Base-by-base conservation (phyloP, 53 echinoderm and acorn worm genomes). In the Antedon mediterranea region DNA sequence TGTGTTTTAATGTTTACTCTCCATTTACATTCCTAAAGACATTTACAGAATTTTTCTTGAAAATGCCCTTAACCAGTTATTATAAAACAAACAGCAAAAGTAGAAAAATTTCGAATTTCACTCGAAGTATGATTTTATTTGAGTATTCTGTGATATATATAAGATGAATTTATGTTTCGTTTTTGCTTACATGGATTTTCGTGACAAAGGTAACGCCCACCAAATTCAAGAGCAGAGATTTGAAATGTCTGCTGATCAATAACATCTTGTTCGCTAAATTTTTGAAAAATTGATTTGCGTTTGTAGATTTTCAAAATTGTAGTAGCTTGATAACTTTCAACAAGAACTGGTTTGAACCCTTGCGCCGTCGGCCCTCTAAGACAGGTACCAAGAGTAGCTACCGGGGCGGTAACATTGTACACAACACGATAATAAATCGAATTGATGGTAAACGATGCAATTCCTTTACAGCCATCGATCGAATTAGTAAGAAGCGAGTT, bases 211-310 rank as follows among this genome's bases (percentile, higher is more conserved):
- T 89, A 87, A 0, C 73, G 77, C 26, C 87, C 83, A 5, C 93
- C 93, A 57, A 93, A 93, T 70, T 93, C 93, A 71, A 89, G 71
- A 26, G 87, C 93, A 8, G 85, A 82, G 0, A 80, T 71, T 14
- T 37, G 1, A 71, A 93, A 82, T 0, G 31, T 23, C 18, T 73
- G 43, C 18, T 77, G 74, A 5, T 89, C 89, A 27, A 93, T 15
- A 0, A 87, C 26, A 0, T 43, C 43, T n/a, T 81, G 81, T 30
- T 84, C 78, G 30, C 30, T 28, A 15, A 37, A 33, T 0, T 11
- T 11, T 37, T 11, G 4, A 11, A 37, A 37, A 11, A 37, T 11
- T 4, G 37, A 37, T 11, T 74, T 29, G 0, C 73, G 78, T 31
- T 81, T 32, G 33, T 87, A 80, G 26, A 93, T 78, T 14, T 73